Conservation (phyloP, 1,140 invertebrate genomes). For the Drosophila carrolli region DNA sequence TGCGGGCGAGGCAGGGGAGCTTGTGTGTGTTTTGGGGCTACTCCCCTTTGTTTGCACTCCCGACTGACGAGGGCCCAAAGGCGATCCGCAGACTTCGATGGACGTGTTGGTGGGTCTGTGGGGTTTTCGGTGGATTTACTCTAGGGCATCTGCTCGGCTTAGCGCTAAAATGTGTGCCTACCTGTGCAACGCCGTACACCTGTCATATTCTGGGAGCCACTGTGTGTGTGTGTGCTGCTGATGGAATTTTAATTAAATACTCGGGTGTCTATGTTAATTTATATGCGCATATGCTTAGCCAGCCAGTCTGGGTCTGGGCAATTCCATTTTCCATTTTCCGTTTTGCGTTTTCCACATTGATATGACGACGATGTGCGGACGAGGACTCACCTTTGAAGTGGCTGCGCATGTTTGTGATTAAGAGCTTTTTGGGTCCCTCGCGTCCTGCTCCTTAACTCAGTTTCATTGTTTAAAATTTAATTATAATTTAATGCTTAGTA, state of each 20-base stretch:
- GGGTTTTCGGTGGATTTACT: slow-evolving; percentile 77
- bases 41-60: slow-evolving; percentile 65
- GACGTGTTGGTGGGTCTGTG: slow-evolving; percentile 39
- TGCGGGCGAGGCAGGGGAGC: slow-evolving; percentile 2
- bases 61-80: slow-evolving; percentile 44
- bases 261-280: slow-evolving; percentile 82
- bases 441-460: slow-evolving; percentile 55
- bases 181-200: slow-evolving; percentile 12
- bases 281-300: slow-evolving; percentile 83
- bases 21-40: slow-evolving; percentile 41
- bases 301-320: slow-evolving; percentile 28
- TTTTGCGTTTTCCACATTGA: slow-evolving; percentile 42
- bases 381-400: slow-evolving; percentile 65
- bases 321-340: slow-evolving; percentile 43
- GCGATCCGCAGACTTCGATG: slow-evolving; percentile 65
- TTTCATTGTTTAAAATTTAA: slow-evolving; percentile 83
- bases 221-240: slow-evolving; percentile 43
- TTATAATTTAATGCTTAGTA: slow-evolving; percentile 83
- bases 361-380: slow-evolving; percentile 35
- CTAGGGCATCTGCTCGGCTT: slow-evolving; percentile 57
- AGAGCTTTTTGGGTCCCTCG: slow-evolving; percentile 60
- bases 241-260: slow-evolving; percentile 84
- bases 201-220: slow-evolving; percentile 33
- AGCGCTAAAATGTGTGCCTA: slow-evolving; percentile 71
- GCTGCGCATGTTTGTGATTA: slow-evolving; percentile 80